These are phyloP conservation scores for Psilopsiagon aurifrons DNA, from an alignment of 2,113 vertebrate species.

Conservation along the genomic window DNA sequence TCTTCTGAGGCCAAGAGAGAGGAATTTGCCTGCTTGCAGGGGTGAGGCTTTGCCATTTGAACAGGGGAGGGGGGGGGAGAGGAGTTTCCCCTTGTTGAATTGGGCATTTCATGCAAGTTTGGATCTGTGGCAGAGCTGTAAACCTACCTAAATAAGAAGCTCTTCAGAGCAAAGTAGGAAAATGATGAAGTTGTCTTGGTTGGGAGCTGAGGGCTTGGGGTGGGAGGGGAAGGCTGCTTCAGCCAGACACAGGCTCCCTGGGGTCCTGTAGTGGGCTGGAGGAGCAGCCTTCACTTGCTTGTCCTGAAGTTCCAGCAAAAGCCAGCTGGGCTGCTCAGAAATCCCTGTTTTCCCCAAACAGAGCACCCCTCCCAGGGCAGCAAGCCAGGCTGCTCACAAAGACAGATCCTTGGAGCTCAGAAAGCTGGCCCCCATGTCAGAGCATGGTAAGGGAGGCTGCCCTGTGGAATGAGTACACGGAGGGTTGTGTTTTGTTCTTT, in stretches of 20 bases:
- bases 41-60: not conserved
- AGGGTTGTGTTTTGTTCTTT: constrained; percentile 7
- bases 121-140: constrained; percentile 7
- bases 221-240: not conserved
- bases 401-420: not conserved
- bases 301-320: not conserved
- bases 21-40: not conserved
- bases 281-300: not conserved
- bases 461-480: not conserved
- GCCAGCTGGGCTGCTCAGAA: not conserved
- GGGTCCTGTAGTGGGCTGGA: not conserved
- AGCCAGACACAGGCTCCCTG: not conserved
- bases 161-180: not conserved
- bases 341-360: not conserved
- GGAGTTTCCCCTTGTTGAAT: constrained; percentile 39
- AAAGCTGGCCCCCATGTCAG: not conserved
- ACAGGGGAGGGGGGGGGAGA: not conserved
- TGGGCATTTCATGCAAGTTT: constrained; percentile 33
- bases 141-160: constrained; percentile 34
- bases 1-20: not conserved
- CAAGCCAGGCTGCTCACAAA: not conserved
- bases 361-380: not conserved
- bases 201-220: not conserved
- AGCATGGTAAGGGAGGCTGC: not conserved
- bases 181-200: not conserved